Evolutionary conservation across 2,888 invertebrate species (phyloP), one percentile per base, ranked within the genome.

Genomic region (Rotaria macrura): DNA sequence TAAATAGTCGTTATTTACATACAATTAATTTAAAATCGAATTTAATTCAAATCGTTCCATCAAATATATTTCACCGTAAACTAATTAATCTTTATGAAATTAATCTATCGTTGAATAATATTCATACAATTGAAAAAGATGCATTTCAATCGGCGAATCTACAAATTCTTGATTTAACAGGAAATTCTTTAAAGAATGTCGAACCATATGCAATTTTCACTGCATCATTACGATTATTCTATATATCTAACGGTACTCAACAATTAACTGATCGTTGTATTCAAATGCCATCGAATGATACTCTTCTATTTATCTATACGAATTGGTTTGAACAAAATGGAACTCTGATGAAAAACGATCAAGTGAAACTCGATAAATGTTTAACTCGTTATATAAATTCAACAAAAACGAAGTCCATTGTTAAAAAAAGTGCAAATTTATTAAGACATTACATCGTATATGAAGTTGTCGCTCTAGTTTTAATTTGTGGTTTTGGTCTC

Each of bases 81-180:
- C 43, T 79, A 43, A n/a, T 79, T 43, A 40, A 12, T 79, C 43
- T 79, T 12, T 40, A 43, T 25, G 43, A 79, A 79, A 43, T 79
- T n/a, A 43, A 79, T 43, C 43, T 79, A 79, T 79, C 79, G n/a
- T 43, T 3, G 7, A 79, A 79, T 79, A 12, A 4, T 2, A 79
- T 79, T 12, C 0, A 40, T 25, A 43, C 23, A n/a, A 79, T 79
- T 40, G 1, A 79, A 79, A n/a, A 23, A 79, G 2, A 43, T 12
- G 79, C 79, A 79, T 43, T 79, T 43, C 43, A 79, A 79, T 40
- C 79, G 43, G 43, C 43, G n/a, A 79, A 79, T 79, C 10, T 79
- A 43, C 43, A 79, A 79, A 79, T 79, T n/a, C 43, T 79, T 43
- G 79, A 79, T 79, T 79, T 79, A 43, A 79, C 79, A 12, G 79